Evolutionary conservation across 2,113 vertebrate genomes (phyloP).

Genomic region (Agapornis roseicollis): DNA sequence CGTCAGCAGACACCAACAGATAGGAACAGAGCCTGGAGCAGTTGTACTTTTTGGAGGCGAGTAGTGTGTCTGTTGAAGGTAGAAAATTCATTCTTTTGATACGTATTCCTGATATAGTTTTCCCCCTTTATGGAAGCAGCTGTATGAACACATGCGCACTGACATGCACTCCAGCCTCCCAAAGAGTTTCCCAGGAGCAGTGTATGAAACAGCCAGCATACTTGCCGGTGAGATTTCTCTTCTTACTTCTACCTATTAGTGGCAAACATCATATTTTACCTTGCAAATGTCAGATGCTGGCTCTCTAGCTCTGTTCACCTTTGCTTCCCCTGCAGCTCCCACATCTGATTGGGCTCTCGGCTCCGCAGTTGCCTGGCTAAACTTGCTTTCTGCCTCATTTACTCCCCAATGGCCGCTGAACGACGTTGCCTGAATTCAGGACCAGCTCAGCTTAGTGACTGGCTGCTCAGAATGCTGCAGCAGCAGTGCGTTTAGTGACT

Average conservation of each 20-base stretch:
- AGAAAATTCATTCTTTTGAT: neutral
- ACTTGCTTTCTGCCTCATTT: conserved; percentile 55
- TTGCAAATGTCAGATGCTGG: neutral
- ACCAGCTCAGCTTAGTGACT: neutral
- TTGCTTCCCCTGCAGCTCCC: conserved; percentile 18
- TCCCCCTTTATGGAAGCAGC: neutral
- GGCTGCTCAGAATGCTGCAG: neutral
- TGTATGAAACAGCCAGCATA: neutral
- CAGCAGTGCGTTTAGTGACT: neutral
- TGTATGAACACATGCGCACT: neutral
- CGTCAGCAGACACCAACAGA: neutral
- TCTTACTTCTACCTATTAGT: neutral
- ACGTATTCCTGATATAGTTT: neutral
- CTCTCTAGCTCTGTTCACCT: neutral
- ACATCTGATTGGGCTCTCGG: neutral
- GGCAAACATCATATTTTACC: neutral
- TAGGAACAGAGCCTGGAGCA: neutral
- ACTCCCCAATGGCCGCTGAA: neutral
- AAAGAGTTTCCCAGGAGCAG: neutral
- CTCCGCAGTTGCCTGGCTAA: neutral
- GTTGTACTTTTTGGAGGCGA: neutral
- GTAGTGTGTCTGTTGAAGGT: neutral
- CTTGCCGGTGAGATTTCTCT: neutral
- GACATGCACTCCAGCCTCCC: neutral
- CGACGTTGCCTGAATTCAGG: neutral